These are phyloP conservation scores for Patiria pectinifera DNA, from an alignment of 53 echinoderm and acorn worm genomes.

Conservation along the genomic window DNA sequence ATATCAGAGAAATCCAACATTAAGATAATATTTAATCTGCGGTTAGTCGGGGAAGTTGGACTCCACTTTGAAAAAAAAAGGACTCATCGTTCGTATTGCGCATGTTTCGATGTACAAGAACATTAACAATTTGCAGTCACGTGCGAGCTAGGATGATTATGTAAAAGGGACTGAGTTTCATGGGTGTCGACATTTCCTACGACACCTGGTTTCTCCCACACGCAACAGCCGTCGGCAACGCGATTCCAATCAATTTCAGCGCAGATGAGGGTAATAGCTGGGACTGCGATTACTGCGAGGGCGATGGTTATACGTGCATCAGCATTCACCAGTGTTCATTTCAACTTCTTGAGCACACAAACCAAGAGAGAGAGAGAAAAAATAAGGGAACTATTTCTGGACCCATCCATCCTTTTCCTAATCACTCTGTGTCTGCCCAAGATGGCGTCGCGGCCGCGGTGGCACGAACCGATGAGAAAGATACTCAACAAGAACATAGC, in stretches of 20 bases:
- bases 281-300: constrained; percentile 20
- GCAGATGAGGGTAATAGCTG: constrained; percentile 25
- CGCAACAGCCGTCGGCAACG: constrained; percentile 25
- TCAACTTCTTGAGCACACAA: constrained; percentile 54
- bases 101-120: too few species aligned
- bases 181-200: not conserved
- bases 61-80: too few species aligned
- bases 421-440: constrained; percentile 41
- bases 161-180: too few species aligned
- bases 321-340: constrained; percentile 45
- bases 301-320: constrained; percentile 20
- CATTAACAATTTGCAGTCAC: too few species aligned
- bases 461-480: not conserved
- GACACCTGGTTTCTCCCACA: not conserved
- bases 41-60: too few species aligned
- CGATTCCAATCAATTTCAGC: constrained; percentile 41
- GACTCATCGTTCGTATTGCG: too few species aligned
- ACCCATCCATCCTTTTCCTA: constrained; percentile 21
- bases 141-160: too few species aligned
- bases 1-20: too few species aligned
- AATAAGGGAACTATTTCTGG: constrained; percentile 10
- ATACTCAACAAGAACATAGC: not conserved
- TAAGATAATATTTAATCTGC: too few species aligned
- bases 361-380: not conserved
- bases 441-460: constrained; percentile 27